Base-by-base conservation (phyloP, 1,140 invertebrate species). In the Listronotus bonariensis region DNA sequence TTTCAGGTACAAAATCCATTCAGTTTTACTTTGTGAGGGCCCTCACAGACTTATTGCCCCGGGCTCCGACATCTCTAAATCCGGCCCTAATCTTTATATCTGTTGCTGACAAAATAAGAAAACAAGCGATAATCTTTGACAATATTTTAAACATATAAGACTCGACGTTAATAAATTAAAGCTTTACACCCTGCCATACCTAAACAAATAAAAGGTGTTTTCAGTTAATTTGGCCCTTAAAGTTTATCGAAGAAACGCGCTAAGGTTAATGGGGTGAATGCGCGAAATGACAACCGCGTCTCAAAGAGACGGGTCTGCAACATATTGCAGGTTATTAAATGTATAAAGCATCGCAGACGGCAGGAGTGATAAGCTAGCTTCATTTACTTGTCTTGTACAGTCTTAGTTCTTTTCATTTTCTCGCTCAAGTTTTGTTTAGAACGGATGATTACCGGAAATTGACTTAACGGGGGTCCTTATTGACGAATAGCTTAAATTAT, bases 301-400 rank as follows among this genome's bases (percentile, higher is more conserved):
- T 57, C 54, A 57, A 57, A 65, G 46, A 52, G 63, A 57, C 45
- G 52, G 49, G 63, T 36, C 63, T 58, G 63, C 63, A 59, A 65
- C 63, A 65, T 65, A 65, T 65, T 65, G 63, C 63, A 59, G 54
- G 63, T 65, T 65, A 65, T 65, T 65, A 65, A 65, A 65, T 65
- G 63, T 65, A 48, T 59, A 65, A 65, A 58, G 54, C 63, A 51
- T 58, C 11, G 36, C 45, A 49, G 63, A 58, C 62, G 34, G 53
- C 40, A 55, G 26, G 49, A 20, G 38, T 41, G 55, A 65, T 64
- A 64, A 64, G 45, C 49, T 49, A 32, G 32, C 54, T 65, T 59
- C 46, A 65, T 65, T 53, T 59, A 59, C 63, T 65, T 65, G 63
- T 65, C 63, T 57, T 17, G 26, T 52, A 55, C 63, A 65, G 53